A percentile compares a stretch with the other conserved stretches of the same genome.
Conservation (phyloP, 2,113 vertebrate genomes). For the Rattus rattus region DNA sequence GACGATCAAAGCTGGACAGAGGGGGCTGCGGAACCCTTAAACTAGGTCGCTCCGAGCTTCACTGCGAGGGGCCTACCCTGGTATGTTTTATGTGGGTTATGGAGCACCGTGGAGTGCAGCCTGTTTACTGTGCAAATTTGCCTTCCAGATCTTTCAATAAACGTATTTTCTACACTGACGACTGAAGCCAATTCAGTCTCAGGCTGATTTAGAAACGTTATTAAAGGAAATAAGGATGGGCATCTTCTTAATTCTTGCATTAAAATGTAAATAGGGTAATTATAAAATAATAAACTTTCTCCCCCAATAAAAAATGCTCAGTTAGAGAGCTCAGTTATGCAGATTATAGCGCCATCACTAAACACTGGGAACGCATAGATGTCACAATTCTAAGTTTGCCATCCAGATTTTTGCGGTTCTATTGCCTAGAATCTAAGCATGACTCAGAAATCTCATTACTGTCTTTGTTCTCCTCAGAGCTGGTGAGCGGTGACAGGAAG, state of each 20-base stretch:
- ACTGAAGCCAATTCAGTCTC: constrained; percentile 67
- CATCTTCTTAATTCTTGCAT: constrained; percentile 78
- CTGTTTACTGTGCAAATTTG: constrained; percentile 74
- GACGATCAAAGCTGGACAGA: constrained; percentile 66
- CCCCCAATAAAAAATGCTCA: constrained; percentile 71
- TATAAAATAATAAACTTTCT: constrained; percentile 77
- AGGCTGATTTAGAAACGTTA: constrained; percentile 75
- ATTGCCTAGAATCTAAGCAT: constrained; percentile 42
- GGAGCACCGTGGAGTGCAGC: constrained; percentile 12
- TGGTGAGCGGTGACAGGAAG: not conserved
- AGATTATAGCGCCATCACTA: constrained; percentile 65
- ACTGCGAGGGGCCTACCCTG: not conserved
- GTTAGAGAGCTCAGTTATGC: constrained; percentile 63
- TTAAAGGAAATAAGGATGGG: constrained; percentile 77
- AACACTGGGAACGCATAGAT: constrained; percentile 50
- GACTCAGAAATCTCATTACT: constrained; percentile 66
- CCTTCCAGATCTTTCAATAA: constrained; percentile 78
- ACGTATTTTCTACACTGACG: constrained; percentile 75
- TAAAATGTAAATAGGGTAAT: constrained; percentile 79
- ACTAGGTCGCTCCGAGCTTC: constrained; percentile 63
- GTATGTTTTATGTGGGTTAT: constrained; percentile 44
- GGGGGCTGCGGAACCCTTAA: constrained; percentile 25
- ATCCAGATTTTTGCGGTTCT: constrained; percentile 37
- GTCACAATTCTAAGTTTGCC: constrained; percentile 64
- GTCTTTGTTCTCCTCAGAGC: constrained; percentile 39